These are phyloP conservation scores for Troides helena DNA, from an alignment of 2,888 invertebrate species.

Conservation along the genomic window DNA sequence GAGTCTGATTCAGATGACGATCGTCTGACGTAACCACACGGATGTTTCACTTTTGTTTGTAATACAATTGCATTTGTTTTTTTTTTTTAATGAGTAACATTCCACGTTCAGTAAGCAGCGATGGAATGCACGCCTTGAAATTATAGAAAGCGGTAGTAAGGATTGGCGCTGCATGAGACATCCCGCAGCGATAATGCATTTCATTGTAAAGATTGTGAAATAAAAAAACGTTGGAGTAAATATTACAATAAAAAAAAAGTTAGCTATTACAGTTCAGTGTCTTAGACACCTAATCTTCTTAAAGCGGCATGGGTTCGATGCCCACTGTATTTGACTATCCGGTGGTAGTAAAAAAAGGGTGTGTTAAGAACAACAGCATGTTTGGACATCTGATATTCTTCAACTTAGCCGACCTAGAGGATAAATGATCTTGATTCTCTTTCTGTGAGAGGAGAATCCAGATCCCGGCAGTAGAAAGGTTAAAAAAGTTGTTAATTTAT, in stretches of 20 bases:
- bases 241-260: neutral
- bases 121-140: conserved; percentile 38
- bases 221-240: neutral
- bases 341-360: too few relatives aligned
- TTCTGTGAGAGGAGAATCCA: too few relatives aligned
- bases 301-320: too few relatives aligned
- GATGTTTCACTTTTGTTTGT: conserved; percentile 38
- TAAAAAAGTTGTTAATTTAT: too few relatives aligned
- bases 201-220: neutral
- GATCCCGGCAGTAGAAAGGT: too few relatives aligned
- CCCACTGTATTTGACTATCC: too few relatives aligned
- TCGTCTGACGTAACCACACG: conserved; percentile 53
- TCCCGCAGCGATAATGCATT: conserved; percentile 58
- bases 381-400: too few relatives aligned
- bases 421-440: too few relatives aligned
- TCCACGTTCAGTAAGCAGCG: conserved; percentile 22
- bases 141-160: conserved; percentile 40
- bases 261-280: too few relatives aligned
- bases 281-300: too few relatives aligned
- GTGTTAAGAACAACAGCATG: too few relatives aligned
- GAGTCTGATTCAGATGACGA: conserved; percentile 41
- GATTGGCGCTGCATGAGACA: conserved; percentile 40
- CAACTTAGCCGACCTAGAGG: too few relatives aligned
- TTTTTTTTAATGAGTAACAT: conserved; percentile 12
- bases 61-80: conserved; percentile 29